These are phyloP conservation scores for Epizoanthus ramosus DNA, from an alignment of 92 coral and sea anemone genomes.

Conservation along the genomic window DNA sequence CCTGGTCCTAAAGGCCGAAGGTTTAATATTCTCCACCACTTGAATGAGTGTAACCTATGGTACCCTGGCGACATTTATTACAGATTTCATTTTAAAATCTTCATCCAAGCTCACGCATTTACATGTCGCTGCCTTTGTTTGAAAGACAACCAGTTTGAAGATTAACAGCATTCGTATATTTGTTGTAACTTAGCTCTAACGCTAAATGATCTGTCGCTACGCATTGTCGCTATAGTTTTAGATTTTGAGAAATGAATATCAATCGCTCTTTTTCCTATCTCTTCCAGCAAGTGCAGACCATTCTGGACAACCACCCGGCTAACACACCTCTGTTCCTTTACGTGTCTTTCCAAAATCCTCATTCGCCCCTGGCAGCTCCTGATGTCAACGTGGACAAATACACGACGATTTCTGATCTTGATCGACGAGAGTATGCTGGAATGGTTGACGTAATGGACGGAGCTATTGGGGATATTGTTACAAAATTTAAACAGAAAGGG, in stretches of 20 bases:
- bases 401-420: constrained; percentile 19
- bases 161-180: too few relatives aligned
- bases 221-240: neutral
- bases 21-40: too few relatives aligned
- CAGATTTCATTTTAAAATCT: too few relatives aligned
- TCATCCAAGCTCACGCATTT: too few relatives aligned
- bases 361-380: constrained; percentile 50
- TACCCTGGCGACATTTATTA: too few relatives aligned
- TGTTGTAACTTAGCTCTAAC: too few relatives aligned
- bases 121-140: too few relatives aligned
- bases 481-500: constrained; percentile 29
- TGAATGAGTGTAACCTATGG: too few relatives aligned
- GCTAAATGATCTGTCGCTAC: too few relatives aligned
- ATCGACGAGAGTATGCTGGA: constrained; percentile 50
- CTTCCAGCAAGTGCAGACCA: neutral
- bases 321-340: constrained; percentile 41
- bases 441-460: constrained; percentile 38
- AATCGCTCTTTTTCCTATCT: neutral
- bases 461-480: constrained; percentile 46
- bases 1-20: too few relatives aligned
- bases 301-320: constrained; percentile 1
- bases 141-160: too few relatives aligned
- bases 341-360: constrained; percentile 50
- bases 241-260: neutral
- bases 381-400: constrained; percentile 29